These are phyloP conservation scores for Acanthochromis polyacanthus DNA, from an alignment of 2,113 vertebrate species.

Conservation along the genomic window DNA sequence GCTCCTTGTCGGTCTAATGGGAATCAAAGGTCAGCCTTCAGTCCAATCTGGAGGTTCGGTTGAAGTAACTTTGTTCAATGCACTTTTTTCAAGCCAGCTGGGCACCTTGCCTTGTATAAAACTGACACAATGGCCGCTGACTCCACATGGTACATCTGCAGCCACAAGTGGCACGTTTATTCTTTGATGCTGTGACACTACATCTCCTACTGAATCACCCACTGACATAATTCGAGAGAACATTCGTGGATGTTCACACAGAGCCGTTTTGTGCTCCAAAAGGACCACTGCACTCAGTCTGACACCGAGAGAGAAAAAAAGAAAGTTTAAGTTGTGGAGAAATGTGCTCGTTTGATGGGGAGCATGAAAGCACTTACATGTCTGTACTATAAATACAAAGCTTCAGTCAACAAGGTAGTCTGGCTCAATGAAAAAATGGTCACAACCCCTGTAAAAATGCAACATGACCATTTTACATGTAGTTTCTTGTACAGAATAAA, in stretches of 20 bases:
- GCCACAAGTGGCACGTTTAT: neutral
- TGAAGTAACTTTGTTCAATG: neutral
- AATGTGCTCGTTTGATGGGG: no score
- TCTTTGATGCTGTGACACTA: neutral
- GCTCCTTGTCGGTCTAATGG: slow-evolving; percentile 6
- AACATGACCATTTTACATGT: no score
- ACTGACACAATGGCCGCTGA: neutral
- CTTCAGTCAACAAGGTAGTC: no score
- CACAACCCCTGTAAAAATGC: no score
- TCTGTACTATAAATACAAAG: no score
- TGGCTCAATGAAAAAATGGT: no score
- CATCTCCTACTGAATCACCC: slow-evolving; percentile 6
- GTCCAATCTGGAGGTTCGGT: slow-evolving; percentile 22
- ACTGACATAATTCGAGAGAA: neutral
- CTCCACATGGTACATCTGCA: slow-evolving; percentile 8
- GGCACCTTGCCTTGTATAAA: neutral
- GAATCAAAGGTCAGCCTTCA: slow-evolving; percentile 39
- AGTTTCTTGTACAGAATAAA: no score
- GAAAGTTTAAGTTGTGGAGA: no score
- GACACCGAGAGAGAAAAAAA: no score
- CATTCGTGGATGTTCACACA: neutral
- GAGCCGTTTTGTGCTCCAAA: no score
- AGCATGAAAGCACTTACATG: no score
- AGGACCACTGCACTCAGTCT: no score
- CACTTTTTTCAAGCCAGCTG: neutral